phyloP scores from a whole-genome alignment of 2,113 vertebrate species.

The Falcunculus frontatus region DNA sequence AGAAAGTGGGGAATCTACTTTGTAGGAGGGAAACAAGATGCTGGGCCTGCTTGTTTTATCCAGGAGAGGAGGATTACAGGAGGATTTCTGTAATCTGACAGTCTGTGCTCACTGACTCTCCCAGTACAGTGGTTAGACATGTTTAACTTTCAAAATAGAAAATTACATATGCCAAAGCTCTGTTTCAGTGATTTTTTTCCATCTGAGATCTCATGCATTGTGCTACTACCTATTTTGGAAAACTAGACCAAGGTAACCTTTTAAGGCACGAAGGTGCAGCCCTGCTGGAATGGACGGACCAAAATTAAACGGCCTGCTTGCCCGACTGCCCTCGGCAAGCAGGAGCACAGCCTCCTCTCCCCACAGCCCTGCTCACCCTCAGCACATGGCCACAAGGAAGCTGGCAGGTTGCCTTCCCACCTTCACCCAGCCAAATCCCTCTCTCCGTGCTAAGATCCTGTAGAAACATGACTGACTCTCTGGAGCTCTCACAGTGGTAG shows the following conservation, averaged over 20 bases:
- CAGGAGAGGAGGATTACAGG: background rate
- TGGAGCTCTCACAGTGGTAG: background rate
- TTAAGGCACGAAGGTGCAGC: background rate
- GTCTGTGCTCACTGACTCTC: background rate
- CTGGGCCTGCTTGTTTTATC: background rate
- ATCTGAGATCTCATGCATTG: background rate
- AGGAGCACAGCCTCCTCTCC: background rate
- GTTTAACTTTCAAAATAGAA: background rate
- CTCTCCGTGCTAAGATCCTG: background rate
- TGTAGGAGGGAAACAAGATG: background rate
- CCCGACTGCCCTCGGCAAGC: background rate
- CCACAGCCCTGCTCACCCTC: background rate
- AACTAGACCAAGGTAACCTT: background rate
- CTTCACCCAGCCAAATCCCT: background rate
- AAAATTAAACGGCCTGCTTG: background rate
- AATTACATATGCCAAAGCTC: background rate
- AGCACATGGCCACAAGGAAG: accelerated
- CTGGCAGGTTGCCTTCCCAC: background rate
- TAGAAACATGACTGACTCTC: background rate
- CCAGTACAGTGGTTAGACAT: background rate
- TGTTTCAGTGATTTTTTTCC: background rate
- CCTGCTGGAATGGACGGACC: background rate
- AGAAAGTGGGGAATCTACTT: background rate
- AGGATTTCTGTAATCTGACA: background rate
- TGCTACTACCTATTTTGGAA: background rate